Evolutionary conservation across 1,140 invertebrate genomes (phyloP), one percentile per base, ranked within the genome.

Genomic region (Diorhabda elongata): DNA sequence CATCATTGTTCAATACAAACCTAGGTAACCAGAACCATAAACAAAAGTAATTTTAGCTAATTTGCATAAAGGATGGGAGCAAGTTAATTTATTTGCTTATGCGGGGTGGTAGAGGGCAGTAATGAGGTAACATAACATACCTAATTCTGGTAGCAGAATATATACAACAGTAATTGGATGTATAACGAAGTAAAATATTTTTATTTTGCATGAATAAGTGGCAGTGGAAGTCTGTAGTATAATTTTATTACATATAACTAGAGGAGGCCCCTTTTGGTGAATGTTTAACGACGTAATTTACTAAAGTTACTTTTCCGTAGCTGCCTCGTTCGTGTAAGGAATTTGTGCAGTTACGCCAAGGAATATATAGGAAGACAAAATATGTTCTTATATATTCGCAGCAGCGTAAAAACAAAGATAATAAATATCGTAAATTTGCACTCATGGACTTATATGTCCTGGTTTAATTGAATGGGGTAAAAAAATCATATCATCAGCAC

Each of bases 161-260:
- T 52, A 52, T 52, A 52, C 47, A 52, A 52, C 47, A 52, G 47
- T 52, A 52, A 52, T 52, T 52, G 47, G 47, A 52, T 52, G 47
- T 52, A 52, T 52, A 52, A 52, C 47, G 47, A 52, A 52, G 47
- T n/a, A 52, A 52, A 52, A 52, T 52, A 52, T 52, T 52, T 52
- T 52, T 52, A 6, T 52, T 52, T 52, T 52, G 47, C 47, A 52
- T 52, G 47, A 52, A 52, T 52, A 52, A 52, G 47, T 8, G 47
- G 47, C 47, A 52, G 47, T 52, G n/a, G 47, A 52, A 52, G 47
- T 52, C 47, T 52, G 47, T 52, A n/a, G 47, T 52, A 52, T 52
- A 52, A 52, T 52, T 52, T 52, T 52, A 52, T 52, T 52, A 52
- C 6, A 52, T 52, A 52, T 52, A 52, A 52, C 47, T 52, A 52